Base-by-base conservation (phyloP, 2,888 invertebrate genomes). In the Epirrhoe alternata region DNA sequence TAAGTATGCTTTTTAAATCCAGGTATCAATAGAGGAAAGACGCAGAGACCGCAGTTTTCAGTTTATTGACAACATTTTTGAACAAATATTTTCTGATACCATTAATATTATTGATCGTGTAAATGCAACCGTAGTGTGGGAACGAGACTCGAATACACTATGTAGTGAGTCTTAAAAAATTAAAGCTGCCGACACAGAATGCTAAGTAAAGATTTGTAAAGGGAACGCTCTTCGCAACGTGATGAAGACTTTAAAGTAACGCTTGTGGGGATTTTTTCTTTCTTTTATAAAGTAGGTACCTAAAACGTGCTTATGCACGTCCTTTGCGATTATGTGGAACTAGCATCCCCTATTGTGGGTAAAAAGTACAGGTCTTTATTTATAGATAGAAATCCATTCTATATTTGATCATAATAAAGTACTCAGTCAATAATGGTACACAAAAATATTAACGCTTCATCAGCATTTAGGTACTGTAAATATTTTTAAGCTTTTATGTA, bases 131-230 rank as follows among this genome's bases (percentile, higher is more conserved):
- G 10, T 8, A 24, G 54, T 54, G 87, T 87, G 87, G 82, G 87
- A 89, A 90, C 88, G 86, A 86, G 88, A 81, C 76, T 78, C 87
- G 91, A 90, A 92, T 90, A 88, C 84, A 75, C 79, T 84, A 88
- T 86, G 82, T 86, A 86, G 86, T 83, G 77, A 84, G 81, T 80
- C 86, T 90, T 87, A 87, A 91, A 90, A 66, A 83, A 91, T 89
- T 87, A 90, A 88, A 84, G 83, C 81, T 82, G 84, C 77, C 85
- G 82, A 77, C 83, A 87, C 86, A 86, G 88, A 88, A 91, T 90
- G 86, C 86, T 87, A 87, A 91, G 85, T 88, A 85, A 88, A 87
- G 87, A 87, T 90, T 89, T 90, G 84, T 84, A 88, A 86, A 80
- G 75, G 80, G 80, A 84, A 84, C 87, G 85, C 76, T 83, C 84